Percentiles rank a stretch among this genome's conserved stretches.
These are phyloP conservation scores for Podarcis siculus DNA, from an alignment of 2,797 vertebrate genomes.

Conservation along the genomic window DNA sequence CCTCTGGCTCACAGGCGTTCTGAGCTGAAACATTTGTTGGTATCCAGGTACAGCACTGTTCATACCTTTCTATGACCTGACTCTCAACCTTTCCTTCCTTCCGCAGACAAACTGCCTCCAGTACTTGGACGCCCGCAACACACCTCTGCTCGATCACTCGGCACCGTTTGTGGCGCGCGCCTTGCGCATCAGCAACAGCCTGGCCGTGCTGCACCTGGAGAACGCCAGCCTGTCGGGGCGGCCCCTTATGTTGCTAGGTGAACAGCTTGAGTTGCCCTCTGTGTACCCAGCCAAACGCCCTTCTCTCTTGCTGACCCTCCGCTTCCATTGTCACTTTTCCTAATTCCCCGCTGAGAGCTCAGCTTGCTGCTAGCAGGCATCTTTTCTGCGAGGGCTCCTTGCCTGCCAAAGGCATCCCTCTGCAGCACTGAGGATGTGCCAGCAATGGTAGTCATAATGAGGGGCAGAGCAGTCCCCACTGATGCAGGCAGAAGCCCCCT, in stretches of 20 bases:
- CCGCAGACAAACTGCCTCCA: constrained; percentile 91
- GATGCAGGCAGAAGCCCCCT: background rate
- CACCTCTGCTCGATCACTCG: constrained; percentile 90
- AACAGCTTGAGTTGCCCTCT: constrained; percentile 46
- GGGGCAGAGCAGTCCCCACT: background rate
- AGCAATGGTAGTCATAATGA: background rate
- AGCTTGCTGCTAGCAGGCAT: background rate
- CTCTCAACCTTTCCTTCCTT: too few species aligned
- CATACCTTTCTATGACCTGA: background rate
- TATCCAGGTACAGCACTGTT: background rate
- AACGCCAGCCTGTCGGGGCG: constrained; percentile 88
- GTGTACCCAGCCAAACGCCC: too few species aligned
- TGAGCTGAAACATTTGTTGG: background rate
- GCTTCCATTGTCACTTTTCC: too few species aligned
- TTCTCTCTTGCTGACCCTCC: accelerated
- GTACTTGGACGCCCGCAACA: constrained; percentile 92
- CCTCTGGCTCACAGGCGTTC: too few species aligned
- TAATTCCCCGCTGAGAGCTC: too few species aligned
- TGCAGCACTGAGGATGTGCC: background rate
- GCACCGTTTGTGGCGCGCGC: constrained; percentile 94
- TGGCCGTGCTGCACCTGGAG: constrained; percentile 89
- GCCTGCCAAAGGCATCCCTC: background rate
- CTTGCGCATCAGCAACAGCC: constrained; percentile 92
- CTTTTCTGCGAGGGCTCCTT: background rate
- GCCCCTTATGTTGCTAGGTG: constrained; percentile 93